These are phyloP conservation scores for Nemapogon koenigi DNA, from an alignment of 2,888 invertebrate species.

Conservation along the genomic window DNA sequence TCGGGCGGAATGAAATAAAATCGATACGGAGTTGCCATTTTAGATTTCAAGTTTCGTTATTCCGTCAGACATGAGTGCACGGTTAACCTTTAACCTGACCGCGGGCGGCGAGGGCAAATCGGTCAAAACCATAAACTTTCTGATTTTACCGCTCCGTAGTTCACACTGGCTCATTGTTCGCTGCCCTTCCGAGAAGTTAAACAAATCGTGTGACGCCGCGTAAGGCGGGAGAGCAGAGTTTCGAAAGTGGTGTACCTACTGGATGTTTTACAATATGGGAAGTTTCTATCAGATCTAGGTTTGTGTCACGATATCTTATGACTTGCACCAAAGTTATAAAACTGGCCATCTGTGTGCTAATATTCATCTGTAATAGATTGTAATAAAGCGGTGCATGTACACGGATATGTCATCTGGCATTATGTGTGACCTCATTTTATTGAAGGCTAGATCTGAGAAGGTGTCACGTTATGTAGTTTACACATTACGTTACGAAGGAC, in stretches of 20 bases:
- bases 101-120: constrained; percentile 31
- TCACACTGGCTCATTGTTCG: constrained; percentile 25
- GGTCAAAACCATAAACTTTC: constrained; percentile 32
- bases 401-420: constrained; percentile 22
- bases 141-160: constrained; percentile 33
- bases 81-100: constrained; percentile 49
- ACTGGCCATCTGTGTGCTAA: constrained; percentile 8
- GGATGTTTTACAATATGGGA: too few species aligned
- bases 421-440: constrained; percentile 23
- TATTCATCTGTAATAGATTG: constrained; percentile 13
- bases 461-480: too few species aligned
- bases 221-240: constrained; percentile 26
- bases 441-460: too few species aligned
- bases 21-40: too few species aligned
- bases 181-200: constrained; percentile 6
- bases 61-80: constrained; percentile 16
- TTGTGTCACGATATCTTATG: too few species aligned
- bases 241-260: constrained; percentile 40
- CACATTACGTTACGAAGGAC: too few species aligned
- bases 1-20: background rate
- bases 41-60: constrained; percentile 6
- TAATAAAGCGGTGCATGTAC: constrained; percentile 22
- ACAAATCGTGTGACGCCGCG: constrained; percentile 7
- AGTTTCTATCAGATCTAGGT: too few species aligned
- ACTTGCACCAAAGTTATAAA: too few species aligned